These are phyloP conservation scores for Portevinia maculata DNA, from an alignment of 2,888 invertebrate species.

Conservation along the genomic window DNA sequence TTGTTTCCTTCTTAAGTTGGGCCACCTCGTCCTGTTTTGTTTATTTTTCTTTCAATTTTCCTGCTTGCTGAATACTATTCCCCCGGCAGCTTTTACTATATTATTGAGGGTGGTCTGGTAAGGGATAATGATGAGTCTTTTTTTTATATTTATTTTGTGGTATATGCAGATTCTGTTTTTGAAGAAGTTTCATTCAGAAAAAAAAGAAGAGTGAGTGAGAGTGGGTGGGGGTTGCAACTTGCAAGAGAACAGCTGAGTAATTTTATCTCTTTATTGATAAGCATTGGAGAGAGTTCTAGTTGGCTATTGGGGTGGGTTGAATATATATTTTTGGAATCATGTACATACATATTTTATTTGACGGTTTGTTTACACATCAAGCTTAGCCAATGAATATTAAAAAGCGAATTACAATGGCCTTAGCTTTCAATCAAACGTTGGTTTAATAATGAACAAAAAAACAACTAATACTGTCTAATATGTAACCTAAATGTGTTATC, in stretches of 20 bases:
- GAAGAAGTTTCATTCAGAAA: conserved; percentile 65
- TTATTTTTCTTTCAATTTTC: conserved; percentile 24
- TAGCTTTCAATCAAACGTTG: background rate
- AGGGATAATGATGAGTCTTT: conserved; percentile 26
- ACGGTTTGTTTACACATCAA: conserved; percentile 48
- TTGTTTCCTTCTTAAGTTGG: conserved; percentile 42
- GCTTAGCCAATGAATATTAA: conserved; percentile 12
- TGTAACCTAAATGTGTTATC: background rate
- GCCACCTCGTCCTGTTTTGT: conserved; percentile 42
- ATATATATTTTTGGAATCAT: background rate
- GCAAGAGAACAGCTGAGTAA: conserved; percentile 30
- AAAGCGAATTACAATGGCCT: conserved; percentile 5
- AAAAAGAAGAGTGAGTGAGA: conserved; percentile 37
- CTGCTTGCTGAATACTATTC: conserved; percentile 42
- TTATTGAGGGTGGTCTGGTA: conserved; percentile 54
- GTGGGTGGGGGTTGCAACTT: background rate
- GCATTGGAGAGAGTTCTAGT: background rate
- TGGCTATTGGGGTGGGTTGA: conserved; percentile 13
- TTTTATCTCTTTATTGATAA: background rate
- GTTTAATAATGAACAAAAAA: background rate
- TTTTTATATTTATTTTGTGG: background rate
- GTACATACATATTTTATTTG: conserved; percentile 4
- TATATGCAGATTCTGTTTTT: background rate
- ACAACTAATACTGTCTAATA: background rate
- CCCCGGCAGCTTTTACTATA: conserved; percentile 65